phyloP scores from a whole-genome alignment of 2,797 vertebrate genomes.

The Catostomus latipinnis region DNA sequence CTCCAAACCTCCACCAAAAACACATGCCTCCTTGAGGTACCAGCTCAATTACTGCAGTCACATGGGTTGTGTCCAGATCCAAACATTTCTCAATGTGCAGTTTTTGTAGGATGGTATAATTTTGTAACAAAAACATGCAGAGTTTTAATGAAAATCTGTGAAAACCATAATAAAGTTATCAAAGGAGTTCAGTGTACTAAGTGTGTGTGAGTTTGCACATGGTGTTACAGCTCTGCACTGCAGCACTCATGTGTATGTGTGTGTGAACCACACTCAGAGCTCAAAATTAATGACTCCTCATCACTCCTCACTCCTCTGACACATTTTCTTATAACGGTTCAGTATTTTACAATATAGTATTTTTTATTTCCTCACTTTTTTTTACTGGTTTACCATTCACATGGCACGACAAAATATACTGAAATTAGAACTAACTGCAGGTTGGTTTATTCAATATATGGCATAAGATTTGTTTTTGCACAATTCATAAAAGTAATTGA shows the following conservation, averaged over 20 bases:
- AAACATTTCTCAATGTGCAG: constrained; percentile 83
- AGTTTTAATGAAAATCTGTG: constrained; percentile 93
- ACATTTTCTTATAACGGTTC: constrained; percentile 81
- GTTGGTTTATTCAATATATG: constrained; percentile 11
- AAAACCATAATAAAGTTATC: constrained; percentile 92
- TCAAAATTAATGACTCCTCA: constrained; percentile 90
- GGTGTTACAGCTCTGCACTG: constrained; percentile 82
- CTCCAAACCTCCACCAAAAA: constrained; percentile 7
- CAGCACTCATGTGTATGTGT: constrained; percentile 69
- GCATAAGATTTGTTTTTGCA: constrained; percentile 63
- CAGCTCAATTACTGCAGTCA: constrained; percentile 86
- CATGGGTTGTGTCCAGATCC: constrained; percentile 87
- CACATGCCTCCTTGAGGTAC: constrained; percentile 52
- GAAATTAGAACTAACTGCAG: constrained; percentile 47
- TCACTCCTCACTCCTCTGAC: constrained; percentile 92
- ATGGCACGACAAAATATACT: constrained; percentile 24
- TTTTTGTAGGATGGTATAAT: constrained; percentile 89
- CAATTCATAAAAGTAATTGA: constrained; percentile 64
- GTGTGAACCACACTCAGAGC: constrained; percentile 79
- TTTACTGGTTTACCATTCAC: constrained; percentile 66
- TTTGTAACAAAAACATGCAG: constrained; percentile 78
- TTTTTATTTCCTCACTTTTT: constrained; percentile 83
- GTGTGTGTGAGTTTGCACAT: constrained; percentile 75
- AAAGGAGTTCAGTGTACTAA: constrained; percentile 79
- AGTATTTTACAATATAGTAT: constrained; percentile 78